Evolutionary conservation across 2,888 invertebrate genomes (phyloP).

Genomic region (Salticus scenicus): DNA sequence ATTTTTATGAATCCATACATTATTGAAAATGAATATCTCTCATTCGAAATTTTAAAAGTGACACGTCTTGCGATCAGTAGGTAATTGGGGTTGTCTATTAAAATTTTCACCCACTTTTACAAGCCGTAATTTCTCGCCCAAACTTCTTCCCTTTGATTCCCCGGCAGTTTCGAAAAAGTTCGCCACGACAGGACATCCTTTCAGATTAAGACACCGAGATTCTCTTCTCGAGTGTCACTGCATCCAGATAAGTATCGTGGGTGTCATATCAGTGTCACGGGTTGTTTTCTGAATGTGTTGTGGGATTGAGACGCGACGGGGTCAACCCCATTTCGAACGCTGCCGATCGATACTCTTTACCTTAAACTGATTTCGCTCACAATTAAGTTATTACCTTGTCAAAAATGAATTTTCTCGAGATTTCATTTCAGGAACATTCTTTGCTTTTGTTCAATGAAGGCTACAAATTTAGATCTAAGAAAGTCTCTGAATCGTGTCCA

Average conservation of each 20-base stretch:
- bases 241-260: constrained; percentile 61
- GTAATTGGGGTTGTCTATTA: too few species aligned
- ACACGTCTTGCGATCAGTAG: too few species aligned
- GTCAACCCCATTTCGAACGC: constrained; percentile 10
- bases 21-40: too few species aligned
- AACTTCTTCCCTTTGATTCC: not conserved
- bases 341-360: constrained; percentile 52
- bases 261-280: constrained; percentile 68
- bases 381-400: constrained; percentile 47
- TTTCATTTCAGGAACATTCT: too few species aligned
- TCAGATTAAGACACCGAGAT: constrained; percentile 56
- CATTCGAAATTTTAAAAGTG: too few species aligned
- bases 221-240: constrained; percentile 53
- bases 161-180: not conserved
- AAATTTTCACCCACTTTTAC: too few species aligned
- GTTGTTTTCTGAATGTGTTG: constrained; percentile 61
- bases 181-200: constrained; percentile 19
- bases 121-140: too few species aligned
- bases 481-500: too few species aligned
- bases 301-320: constrained; percentile 26
- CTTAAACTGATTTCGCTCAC: constrained; percentile 62
- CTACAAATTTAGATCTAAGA: too few species aligned
- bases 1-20: too few species aligned
- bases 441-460: too few species aligned
- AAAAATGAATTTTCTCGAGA: constrained; percentile 30